Percentiles rank a stretch among this genome's conserved stretches.
Conservation (phyloP, 2,888 invertebrate genomes). For the Leptogaster cylindrica region DNA sequence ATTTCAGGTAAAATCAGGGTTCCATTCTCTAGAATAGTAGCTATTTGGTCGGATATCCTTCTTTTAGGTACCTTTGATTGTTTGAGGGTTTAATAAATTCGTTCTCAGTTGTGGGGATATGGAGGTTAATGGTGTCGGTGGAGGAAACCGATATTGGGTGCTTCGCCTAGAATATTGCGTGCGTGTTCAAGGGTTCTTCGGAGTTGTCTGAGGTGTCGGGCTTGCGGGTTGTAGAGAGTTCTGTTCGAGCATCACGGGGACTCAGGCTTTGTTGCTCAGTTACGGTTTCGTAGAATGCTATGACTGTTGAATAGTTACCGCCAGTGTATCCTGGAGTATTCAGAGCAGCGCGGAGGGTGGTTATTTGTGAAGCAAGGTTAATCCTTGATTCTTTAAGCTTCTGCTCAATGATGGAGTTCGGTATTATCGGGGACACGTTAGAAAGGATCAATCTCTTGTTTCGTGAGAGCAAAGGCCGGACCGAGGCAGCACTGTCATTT, state of each 20-base stretch:
- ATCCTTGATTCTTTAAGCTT: conserved; percentile 9
- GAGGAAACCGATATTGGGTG: not conserved
- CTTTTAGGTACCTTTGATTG: too few species aligned
- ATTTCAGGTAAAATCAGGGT: too few species aligned
- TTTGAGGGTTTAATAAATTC: too few species aligned
- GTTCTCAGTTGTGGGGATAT: too few species aligned
- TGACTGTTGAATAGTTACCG: not conserved
- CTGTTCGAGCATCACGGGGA: not conserved
- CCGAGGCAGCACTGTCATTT: too few species aligned
- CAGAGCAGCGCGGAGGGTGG: not conserved
- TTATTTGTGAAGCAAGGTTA: not conserved
- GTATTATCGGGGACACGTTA: not conserved
- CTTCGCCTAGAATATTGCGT: not conserved
- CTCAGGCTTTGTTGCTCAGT: not conserved
- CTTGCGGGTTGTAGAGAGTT: not conserved
- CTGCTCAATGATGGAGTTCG: not conserved
- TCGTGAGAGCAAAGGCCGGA: not conserved
- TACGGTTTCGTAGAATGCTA: not conserved
- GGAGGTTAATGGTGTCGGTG: not conserved
- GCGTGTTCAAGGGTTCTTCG: not conserved
- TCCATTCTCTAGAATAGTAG: too few species aligned
- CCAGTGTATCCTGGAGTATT: not conserved
- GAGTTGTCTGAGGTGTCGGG: not conserved
- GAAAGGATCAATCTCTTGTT: not conserved
- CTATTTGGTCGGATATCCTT: too few species aligned